phyloP scores from a whole-genome alignment of 2,888 invertebrate genomes.

The Hipparchia semele region DNA sequence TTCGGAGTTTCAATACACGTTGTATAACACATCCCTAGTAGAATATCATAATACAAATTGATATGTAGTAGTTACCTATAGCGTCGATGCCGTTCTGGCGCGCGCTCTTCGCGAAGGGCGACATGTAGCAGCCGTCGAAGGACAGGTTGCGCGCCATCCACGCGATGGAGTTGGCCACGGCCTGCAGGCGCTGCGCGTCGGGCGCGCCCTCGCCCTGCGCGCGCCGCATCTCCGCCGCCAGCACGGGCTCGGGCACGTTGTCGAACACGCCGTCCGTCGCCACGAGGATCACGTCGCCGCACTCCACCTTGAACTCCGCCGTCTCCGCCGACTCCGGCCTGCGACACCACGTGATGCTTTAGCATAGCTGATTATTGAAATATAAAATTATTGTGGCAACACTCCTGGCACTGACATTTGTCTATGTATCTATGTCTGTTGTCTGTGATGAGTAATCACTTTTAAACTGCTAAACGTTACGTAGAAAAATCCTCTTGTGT shows the following conservation, averaged over 20 bases:
- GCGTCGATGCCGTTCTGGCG: constrained; percentile 96
- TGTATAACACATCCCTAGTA: too few relatives aligned
- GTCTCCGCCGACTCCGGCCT: constrained; percentile 96
- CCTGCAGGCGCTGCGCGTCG: constrained; percentile 90
- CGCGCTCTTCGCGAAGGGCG: constrained; percentile 97
- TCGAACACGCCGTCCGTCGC: constrained; percentile 99
- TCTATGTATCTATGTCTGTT: too few relatives aligned
- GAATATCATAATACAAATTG: too few relatives aligned
- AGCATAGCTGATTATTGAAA: too few relatives aligned
- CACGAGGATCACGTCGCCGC: constrained; percentile 96
- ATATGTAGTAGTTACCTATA: constrained; percentile 84
- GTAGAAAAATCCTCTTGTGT: too few relatives aligned
- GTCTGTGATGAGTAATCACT: too few relatives aligned
- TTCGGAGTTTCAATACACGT: too few relatives aligned
- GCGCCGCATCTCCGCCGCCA: constrained; percentile 92
- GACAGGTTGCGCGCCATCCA: constrained; percentile 97
- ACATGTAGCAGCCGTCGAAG: constrained; percentile 97
- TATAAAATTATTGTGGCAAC: too few relatives aligned
- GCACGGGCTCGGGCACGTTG: constrained; percentile 96
- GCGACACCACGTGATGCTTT: constrained; percentile 30
- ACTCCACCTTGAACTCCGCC: constrained; percentile 93
- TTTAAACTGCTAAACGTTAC: too few relatives aligned
- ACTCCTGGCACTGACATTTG: too few relatives aligned
- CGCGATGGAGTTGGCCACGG: constrained; percentile 96
- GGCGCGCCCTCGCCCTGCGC: constrained; percentile 69